phyloP scores from a whole-genome alignment of 2,113 vertebrate genomes.

The Dicaeum eximium region DNA sequence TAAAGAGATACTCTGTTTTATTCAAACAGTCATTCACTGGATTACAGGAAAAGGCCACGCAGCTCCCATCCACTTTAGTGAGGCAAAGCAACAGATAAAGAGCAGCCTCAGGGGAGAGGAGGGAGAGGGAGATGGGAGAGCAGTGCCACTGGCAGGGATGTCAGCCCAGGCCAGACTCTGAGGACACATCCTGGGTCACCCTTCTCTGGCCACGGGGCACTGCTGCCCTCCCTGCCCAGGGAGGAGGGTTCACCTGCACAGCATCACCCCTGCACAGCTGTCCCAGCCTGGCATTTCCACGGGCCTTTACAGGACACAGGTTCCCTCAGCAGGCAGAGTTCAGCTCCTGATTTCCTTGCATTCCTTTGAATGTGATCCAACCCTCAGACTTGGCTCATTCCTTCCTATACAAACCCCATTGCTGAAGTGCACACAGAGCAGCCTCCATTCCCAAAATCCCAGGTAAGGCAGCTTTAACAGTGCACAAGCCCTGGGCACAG shows the following conservation, averaged over 20 bases:
- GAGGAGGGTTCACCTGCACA: background rate
- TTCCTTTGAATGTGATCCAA: background rate
- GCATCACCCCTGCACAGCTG: rapidly evolving
- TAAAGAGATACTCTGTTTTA: background rate
- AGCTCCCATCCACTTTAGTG: background rate
- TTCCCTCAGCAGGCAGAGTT: background rate
- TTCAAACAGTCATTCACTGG: background rate
- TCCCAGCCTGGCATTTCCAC: background rate
- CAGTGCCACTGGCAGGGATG: background rate
- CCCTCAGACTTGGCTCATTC: background rate
- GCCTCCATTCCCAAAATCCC: background rate
- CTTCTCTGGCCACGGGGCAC: background rate
- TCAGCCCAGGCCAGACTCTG: background rate
- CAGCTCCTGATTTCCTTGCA: background rate
- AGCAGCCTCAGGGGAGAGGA: background rate
- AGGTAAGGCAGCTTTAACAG: background rate
- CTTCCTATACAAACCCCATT: background rate
- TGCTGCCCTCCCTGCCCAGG: rapidly evolving
- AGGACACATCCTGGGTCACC: background rate
- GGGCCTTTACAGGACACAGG: rapidly evolving
- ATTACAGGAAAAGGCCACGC: background rate
- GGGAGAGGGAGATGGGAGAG: background rate
- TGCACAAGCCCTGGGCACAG: rapidly evolving
- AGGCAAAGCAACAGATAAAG: background rate
- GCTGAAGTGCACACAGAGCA: no score